Percentiles rank a stretch among this genome's conserved stretches.
Conservation (phyloP, 2,888 invertebrate species). For the Drosophila atripex region DNA sequence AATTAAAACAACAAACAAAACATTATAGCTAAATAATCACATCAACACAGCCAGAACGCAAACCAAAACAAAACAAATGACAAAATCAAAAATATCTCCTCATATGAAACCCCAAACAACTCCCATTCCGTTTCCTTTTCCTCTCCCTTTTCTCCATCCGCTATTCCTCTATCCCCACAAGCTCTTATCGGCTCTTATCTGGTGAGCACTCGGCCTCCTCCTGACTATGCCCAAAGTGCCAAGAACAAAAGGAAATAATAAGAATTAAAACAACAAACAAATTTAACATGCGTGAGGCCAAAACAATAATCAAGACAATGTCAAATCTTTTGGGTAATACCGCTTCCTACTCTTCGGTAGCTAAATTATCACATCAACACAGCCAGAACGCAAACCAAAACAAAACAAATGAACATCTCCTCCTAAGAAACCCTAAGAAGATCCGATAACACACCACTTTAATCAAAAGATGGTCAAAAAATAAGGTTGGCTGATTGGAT, state of each 20-base stretch:
- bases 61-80: not conserved
- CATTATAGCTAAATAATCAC: constrained; percentile 8
- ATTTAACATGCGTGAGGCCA: constrained; percentile 17
- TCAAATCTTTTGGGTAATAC: not conserved
- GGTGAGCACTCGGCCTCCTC: constrained; percentile 6
- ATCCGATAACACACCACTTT: too few species aligned
- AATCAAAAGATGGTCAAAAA: too few species aligned
- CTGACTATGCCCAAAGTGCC: constrained; percentile 16
- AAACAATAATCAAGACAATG: constrained; percentile 8
- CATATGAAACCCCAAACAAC: not conserved
- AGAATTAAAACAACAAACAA: constrained; percentile 20
- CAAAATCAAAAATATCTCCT: too few species aligned
- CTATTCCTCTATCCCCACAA: too few species aligned
- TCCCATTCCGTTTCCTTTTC: too few species aligned
- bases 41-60: constrained; percentile 8
- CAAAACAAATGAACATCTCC: not conserved
- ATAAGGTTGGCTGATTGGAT: too few species aligned
- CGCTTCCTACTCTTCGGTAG: constrained; percentile 9
- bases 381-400: constrained; percentile 6
- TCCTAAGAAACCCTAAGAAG: not conserved
- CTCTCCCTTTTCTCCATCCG: too few species aligned
- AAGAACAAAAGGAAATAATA: constrained; percentile 20
- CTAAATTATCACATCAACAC: constrained; percentile 5
- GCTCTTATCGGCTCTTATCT: too few species aligned
- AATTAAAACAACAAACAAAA: constrained; percentile 17